Evolutionary conservation across 2,113 vertebrate species (phyloP).

Genomic region (Lepisosteus oculatus): DNA sequence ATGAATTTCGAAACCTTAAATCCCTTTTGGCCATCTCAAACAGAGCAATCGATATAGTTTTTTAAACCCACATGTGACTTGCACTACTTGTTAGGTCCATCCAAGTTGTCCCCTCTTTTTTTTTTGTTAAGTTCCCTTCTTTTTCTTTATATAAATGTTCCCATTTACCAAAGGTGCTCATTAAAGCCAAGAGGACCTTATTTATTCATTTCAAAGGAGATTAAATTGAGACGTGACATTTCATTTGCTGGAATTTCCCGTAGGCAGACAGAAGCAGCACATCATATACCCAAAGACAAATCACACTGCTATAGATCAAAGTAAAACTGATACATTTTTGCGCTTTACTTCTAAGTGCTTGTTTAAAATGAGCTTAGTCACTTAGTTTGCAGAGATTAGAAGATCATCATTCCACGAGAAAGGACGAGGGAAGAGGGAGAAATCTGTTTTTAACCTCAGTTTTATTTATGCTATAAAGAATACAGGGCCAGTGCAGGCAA

Average conservation of each 20-base stretch:
- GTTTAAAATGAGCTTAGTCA: slow-evolving; percentile 26
- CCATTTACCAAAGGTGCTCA: slow-evolving; percentile 38
- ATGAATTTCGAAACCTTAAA: too few species aligned
- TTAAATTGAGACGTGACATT: slow-evolving; percentile 45
- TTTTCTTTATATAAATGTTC: slow-evolving; percentile 26
- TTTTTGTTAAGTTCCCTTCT: not conserved
- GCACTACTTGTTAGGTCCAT: not conserved
- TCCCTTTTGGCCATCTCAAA: not conserved
- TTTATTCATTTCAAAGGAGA: slow-evolving; percentile 36
- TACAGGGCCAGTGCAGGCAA: too few species aligned
- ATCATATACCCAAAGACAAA: slow-evolving; percentile 28
- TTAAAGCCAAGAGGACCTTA: slow-evolving; percentile 19
- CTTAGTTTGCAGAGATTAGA: slow-evolving; percentile 15
- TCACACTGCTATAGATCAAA: slow-evolving; percentile 22
- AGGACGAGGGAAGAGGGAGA: not conserved
- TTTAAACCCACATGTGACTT: too few species aligned
- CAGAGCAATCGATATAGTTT: too few species aligned
- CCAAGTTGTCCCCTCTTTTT: slow-evolving; percentile 1
- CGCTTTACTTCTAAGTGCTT: slow-evolving; percentile 23
- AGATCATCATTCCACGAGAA: not conserved
- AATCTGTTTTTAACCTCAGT: too few species aligned
- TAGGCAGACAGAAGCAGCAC: slow-evolving; percentile 25
- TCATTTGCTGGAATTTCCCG: slow-evolving; percentile 25
- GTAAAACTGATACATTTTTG: slow-evolving; percentile 25
- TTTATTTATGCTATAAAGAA: too few species aligned